phyloP scores from a whole-genome alignment of 2,888 invertebrate genomes.

The Mythimna impura region DNA sequence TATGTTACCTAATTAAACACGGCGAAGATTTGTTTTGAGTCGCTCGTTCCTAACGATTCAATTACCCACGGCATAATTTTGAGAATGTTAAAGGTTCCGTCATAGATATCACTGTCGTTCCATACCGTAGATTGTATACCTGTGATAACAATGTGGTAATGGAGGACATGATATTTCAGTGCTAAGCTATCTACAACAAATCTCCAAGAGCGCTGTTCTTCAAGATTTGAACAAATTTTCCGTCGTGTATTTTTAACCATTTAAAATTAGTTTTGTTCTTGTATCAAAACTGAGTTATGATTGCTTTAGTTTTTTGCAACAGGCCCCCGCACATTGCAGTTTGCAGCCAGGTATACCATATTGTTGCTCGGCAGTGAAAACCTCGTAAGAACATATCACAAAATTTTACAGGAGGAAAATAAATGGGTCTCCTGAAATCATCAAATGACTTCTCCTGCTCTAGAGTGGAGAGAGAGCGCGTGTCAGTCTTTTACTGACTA shows the following conservation, averaged over 20 bases:
- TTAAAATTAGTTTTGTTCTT: conserved; percentile 56
- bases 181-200: background rate
- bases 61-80: background rate
- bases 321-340: background rate
- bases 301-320: background rate
- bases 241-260: conserved; percentile 36
- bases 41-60: background rate
- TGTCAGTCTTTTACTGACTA: too few relatives aligned
- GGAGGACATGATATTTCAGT: background rate
- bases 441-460: too few relatives aligned
- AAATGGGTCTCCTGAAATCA: too few relatives aligned
- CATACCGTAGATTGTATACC: conserved; percentile 4
- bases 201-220: conserved; percentile 15
- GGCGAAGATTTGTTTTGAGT: conserved; percentile 54
- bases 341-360: background rate
- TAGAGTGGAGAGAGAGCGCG: too few relatives aligned
- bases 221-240: conserved; percentile 53
- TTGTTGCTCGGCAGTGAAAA: background rate
- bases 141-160: conserved; percentile 24
- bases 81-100: background rate
- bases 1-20: conserved; percentile 42
- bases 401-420: too few relatives aligned
- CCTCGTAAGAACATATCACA: background rate
- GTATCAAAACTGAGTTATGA: background rate
- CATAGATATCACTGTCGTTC: background rate